Conservation (phyloP, 2,113 vertebrate genomes). For the Pseudopipra pipra region DNA sequence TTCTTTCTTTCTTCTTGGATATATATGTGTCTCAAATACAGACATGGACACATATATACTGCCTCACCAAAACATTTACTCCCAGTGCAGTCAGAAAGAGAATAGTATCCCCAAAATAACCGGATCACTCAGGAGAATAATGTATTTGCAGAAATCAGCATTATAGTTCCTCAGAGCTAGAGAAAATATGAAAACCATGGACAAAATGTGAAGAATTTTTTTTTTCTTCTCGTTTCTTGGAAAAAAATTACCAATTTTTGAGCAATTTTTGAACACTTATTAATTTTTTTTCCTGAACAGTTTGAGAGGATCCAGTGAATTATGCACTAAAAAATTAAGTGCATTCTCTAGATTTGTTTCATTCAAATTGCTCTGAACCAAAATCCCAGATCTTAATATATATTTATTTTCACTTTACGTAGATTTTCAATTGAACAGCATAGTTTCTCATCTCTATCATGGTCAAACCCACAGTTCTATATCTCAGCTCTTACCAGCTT, state of each 20-base stretch:
- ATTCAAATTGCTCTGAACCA: background rate
- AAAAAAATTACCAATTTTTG: background rate
- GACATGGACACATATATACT: background rate
- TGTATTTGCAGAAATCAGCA: background rate
- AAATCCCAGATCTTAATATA: background rate
- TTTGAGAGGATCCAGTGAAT: background rate
- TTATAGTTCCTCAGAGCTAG: background rate
- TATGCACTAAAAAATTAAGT: background rate
- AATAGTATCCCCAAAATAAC: background rate
- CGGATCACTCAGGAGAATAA: background rate
- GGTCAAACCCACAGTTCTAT: background rate
- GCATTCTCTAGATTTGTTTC: background rate
- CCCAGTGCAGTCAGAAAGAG: background rate
- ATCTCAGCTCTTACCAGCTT: background rate
- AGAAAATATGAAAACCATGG: background rate
- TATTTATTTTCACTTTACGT: background rate
- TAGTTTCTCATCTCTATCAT: background rate
- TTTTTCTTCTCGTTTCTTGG: background rate
- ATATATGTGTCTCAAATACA: background rate
- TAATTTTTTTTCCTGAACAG: background rate
- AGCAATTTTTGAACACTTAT: background rate
- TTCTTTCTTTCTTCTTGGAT: background rate
- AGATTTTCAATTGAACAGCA: background rate
- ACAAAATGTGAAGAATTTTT: background rate
- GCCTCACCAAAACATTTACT: background rate